Conservation (phyloP, 2,888 invertebrate species). For the Octonoba sinensis region DNA sequence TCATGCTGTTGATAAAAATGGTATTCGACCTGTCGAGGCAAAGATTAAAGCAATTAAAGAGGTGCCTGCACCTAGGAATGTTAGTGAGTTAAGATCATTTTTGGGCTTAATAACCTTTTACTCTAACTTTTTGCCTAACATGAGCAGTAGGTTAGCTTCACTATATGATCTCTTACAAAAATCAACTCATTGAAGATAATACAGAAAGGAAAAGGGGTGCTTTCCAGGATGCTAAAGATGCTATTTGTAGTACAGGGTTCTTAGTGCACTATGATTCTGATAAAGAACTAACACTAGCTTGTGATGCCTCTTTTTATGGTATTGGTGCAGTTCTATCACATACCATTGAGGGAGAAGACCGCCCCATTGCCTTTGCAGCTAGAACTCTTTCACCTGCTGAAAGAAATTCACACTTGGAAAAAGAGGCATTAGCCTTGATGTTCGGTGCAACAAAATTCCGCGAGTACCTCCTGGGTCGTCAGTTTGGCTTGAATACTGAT, state of each 20-base stretch:
- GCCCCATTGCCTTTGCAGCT: not conserved
- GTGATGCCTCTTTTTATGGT: not conserved
- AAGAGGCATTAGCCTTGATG: not conserved
- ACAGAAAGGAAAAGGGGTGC: no score
- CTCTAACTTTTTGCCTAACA: no score
- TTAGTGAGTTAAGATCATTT: no score
- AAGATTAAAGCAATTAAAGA: no score
- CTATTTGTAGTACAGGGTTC: not conserved
- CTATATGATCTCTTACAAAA: no score
- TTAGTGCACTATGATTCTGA: not conserved
- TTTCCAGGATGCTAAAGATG: no score
- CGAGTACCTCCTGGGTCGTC: not conserved
- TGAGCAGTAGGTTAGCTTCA: no score
- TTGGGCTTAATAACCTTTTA: no score
- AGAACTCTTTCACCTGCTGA: not conserved
- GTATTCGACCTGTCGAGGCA: no score
- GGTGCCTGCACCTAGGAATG: no score
- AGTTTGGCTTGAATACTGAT: not conserved
- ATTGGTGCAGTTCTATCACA: not conserved
- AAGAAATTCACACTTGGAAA: not conserved
- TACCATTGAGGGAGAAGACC: not conserved
- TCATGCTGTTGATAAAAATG: no score
- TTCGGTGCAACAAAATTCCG: not conserved
- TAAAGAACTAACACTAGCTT: not conserved
- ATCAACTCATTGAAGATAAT: no score